These are phyloP conservation scores for Trachythela sp. DNA, from an alignment of 64 coral and sea anemone genomes.

Conservation along the genomic window DNA sequence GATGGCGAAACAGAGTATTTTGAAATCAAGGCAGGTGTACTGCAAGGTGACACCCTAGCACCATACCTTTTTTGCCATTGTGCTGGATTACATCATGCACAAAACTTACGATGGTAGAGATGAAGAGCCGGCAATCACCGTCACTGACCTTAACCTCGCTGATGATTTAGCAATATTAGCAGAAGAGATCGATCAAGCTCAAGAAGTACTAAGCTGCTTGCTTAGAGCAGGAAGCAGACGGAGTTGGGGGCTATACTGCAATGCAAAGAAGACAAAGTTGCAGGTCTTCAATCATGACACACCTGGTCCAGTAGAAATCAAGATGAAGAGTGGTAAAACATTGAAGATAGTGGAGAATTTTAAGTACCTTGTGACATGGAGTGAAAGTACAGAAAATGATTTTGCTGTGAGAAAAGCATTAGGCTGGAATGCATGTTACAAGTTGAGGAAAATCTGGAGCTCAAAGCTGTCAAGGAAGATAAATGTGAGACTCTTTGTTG, in stretches of 20 bases:
- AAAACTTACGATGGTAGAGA: not conserved
- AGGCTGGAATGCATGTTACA: no score
- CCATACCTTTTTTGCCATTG: constrained; percentile 24
- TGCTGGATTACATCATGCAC: constrained; percentile 26
- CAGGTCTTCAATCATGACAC: not conserved
- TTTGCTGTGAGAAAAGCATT: not conserved
- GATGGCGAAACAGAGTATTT: constrained; percentile 31
- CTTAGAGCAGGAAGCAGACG: not conserved
- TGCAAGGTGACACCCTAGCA: constrained; percentile 29
- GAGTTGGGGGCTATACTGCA: constrained; percentile 3
- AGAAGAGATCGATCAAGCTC: constrained; percentile 28
- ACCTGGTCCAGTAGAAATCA: not conserved
- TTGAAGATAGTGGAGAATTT: constrained; percentile 1
- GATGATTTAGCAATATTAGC: constrained; percentile 25
- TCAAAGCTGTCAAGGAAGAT: no score
- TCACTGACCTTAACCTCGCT: constrained; percentile 34
- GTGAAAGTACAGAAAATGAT: not conserved
- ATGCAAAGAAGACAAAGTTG: not conserved
- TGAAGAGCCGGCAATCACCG: not conserved
- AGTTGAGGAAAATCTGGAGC: no score
- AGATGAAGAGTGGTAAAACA: not conserved
- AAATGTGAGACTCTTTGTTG: no score
- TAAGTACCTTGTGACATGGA: constrained; percentile 18
- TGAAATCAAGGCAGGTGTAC: not conserved
- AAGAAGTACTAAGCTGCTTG: constrained; percentile 9